Base-by-base conservation (phyloP, 2,113 vertebrate species). In the Catharus fuscescens region DNA sequence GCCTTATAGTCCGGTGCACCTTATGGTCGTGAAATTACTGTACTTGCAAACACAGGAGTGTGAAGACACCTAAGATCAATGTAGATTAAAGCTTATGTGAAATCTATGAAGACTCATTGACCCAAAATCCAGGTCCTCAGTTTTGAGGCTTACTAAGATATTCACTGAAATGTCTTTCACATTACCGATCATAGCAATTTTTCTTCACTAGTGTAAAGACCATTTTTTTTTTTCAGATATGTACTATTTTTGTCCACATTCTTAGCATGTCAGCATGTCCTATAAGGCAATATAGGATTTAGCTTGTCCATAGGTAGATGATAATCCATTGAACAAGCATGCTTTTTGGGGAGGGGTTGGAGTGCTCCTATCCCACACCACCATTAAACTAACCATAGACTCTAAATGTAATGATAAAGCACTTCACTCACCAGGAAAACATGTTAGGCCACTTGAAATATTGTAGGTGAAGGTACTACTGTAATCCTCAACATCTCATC, bases 71-170 rank as follows among this genome's bases (percentile, higher is more conserved):
- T 38, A 72, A 79, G 79, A 93, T 94, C 79, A 87, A 53, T 72
- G 72, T 67, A 86, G 81, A 88, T 87, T 89, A 86, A 91, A 94
- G 16, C 59, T 93, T 47, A 93, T 72, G 21, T 45, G 40, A 93
- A 91, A 89, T 93, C 78, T 91, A 91, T 88, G 52, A 71, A 86
- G 72, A 52, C 20, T 82, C 62, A 81, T 60, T 89, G 77, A 85
- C 62, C 50, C 47, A 53, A 91, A 82, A 61, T 85, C 56, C 53
- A 70, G 12, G 29, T 61, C 18, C 50, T 80, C 31, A 36, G 36
- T 87, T 96, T 76, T 71, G 54, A 76, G 29, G 32, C 28, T 86
- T 83, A 36, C 50, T 84, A 40, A 66, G 10, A 38, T 74, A 34
- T 62, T 91, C 65, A 71, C 45, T 56, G 60, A 78, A 84, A 89